Evolutionary conservation across 2,888 invertebrate genomes (phyloP).

Genomic region (Pseudanteris insignis): DNA sequence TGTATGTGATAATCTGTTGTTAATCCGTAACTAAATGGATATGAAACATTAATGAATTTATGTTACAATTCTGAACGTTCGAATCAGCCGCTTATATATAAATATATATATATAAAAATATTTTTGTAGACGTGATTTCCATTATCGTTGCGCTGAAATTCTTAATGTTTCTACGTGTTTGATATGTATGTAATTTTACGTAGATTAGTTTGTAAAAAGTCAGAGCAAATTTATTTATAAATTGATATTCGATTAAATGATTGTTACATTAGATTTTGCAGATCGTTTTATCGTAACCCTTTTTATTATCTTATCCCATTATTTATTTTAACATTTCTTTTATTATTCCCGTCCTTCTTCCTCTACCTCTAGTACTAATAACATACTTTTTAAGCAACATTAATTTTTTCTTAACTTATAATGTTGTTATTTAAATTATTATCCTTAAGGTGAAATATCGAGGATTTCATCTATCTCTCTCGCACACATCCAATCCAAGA

Average conservation of each 20-base stretch:
- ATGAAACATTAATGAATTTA: slow-evolving; percentile 30
- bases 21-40: slow-evolving; percentile 20
- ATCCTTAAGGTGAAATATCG: no score
- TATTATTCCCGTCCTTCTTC: slow-evolving; percentile 3
- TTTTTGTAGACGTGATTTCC: slow-evolving; percentile 14
- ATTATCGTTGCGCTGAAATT: slow-evolving; percentile 21
- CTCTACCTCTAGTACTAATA: slow-evolving; percentile 15
- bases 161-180: slow-evolving; percentile 41
- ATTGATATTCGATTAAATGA: slow-evolving; percentile 64
- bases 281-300: slow-evolving; percentile 40
- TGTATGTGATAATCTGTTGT: slow-evolving; percentile 36
- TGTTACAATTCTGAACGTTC: slow-evolving; percentile 8
- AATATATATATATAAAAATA: no score
- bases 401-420: no score
- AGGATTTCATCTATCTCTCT: no score
- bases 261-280: slow-evolving; percentile 59
- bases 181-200: slow-evolving; percentile 33
- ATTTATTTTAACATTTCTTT: slow-evolving; percentile 28
- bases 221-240: slow-evolving; percentile 61
- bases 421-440: no score
- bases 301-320: slow-evolving; percentile 27
- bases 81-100: slow-evolving; percentile 11
- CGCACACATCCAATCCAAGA: no score
- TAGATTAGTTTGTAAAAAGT: slow-evolving; percentile 60
- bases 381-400: slow-evolving; percentile 15